Conservation (phyloP, 2,113 vertebrate species). For the Odontesthes bonariensis region DNA sequence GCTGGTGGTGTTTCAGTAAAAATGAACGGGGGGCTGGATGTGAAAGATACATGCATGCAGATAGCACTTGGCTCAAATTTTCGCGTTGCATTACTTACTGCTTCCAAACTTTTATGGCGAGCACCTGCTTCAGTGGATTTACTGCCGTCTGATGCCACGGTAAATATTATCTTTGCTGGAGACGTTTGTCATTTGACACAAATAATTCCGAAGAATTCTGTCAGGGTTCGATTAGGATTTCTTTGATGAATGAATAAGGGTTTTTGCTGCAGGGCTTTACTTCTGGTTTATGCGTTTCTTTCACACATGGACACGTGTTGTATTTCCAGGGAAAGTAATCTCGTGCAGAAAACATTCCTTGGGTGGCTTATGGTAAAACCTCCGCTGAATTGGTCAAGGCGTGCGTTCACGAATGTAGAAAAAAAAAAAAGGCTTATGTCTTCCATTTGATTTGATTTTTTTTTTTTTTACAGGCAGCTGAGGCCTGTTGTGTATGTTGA, state of each 20-base stretch:
- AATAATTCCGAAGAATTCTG: no score
- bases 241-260: background rate
- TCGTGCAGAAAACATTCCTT: conserved; percentile 38
- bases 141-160: background rate
- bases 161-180: background rate
- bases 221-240: background rate
- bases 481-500: conserved; percentile 23
- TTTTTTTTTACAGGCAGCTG: background rate
- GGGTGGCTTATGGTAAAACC: conserved; percentile 30
- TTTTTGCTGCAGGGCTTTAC: background rate
- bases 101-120: background rate
- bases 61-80: background rate
- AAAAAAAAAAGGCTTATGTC: background rate
- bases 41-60: background rate
- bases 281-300: background rate
- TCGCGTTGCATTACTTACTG: background rate
- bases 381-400: conserved; percentile 1
- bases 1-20: no score
- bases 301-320: conserved; percentile 13
- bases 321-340: conserved; percentile 40
- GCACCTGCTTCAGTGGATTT: background rate
- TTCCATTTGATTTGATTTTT: background rate
- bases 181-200: background rate
- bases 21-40: no score
- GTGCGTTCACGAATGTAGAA: background rate